Base-by-base conservation (phyloP, 2,888 invertebrate genomes). In the Hirtodrosophila duncani region DNA sequence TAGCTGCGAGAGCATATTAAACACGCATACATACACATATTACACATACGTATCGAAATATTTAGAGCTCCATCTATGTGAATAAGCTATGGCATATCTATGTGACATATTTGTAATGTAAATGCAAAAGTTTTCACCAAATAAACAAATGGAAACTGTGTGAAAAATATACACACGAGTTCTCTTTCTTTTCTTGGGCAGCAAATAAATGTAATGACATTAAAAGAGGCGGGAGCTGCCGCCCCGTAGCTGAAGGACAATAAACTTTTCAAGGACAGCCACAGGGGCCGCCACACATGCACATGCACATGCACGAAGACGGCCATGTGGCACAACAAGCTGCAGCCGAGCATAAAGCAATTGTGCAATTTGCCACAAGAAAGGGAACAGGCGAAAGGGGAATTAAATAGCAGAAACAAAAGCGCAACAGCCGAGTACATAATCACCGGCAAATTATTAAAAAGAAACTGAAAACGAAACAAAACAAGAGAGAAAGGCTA, bases 21-120 rank as follows among this genome's bases (percentile, higher is more conserved):
- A 20, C 34, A 29, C 24, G 49, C 13, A 50, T 30, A 33, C 42
- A 39, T 17, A 42, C 27, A 46, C 31, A 56, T 17, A 34, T 36
- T n/a, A 51, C n/a, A 21, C 13, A 45, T 38, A 39, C 17, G 34
- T 23, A 34, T 11, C 16, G 13, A 41, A 9, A 39, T 49, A 56
- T 46, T 42, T 50, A 43, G 60, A 68, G 74, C 51, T 58, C 41
- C 49, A 58, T 56, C 37, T 60, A 33, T 55, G 51, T 65, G 69
- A 39, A 55, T 66, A 69, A 66, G 75, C 55, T 61, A 37, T 51
- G 61, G 59, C 77, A 79, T 79, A 74, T 79, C 61, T 44, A 64
- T 75, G 77, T 79, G 71, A 64, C 59, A 67, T 64, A 71, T 67
- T 70, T 70, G 71, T 74, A 67, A n/a, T 79, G 74, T 69, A 66